These are phyloP conservation scores for Neosilurus hyrtlii DNA, from an alignment of 2,797 vertebrate species.

Conservation along the genomic window DNA sequence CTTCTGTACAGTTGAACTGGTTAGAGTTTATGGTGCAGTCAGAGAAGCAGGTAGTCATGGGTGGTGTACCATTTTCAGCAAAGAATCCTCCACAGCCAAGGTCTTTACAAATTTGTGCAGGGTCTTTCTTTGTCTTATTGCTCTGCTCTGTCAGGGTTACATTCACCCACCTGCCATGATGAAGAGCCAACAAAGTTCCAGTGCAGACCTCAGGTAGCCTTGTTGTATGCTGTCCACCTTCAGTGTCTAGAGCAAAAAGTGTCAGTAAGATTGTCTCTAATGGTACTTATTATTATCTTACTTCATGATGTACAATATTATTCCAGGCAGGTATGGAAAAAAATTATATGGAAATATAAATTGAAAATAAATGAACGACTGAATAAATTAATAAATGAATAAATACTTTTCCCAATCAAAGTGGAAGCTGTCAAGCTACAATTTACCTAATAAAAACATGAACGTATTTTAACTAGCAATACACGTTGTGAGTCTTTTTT, in stretches of 20 bases:
- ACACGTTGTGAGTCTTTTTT: neutral
- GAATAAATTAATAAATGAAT: neutral
- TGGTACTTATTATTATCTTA: neutral
- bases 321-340: neutral
- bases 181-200: constrained; percentile 35
- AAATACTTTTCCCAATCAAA: neutral
- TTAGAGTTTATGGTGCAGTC: constrained; percentile 43
- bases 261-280: neutral
- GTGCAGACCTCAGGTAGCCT: constrained; percentile 47
- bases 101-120: constrained; percentile 41
- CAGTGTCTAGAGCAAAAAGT: neutral
- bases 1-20: constrained; percentile 49
- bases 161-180: constrained; percentile 25
- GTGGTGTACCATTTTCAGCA: neutral
- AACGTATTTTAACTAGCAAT: neutral
- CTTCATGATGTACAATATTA: neutral
- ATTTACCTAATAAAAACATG: neutral
- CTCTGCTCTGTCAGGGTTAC: constrained; percentile 35
- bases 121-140: neutral
- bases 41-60: constrained; percentile 43
- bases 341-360: neutral
- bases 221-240: constrained; percentile 28
- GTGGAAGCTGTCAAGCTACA: neutral
- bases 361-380: neutral
- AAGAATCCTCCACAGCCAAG: constrained; percentile 46